Base-by-base conservation (phyloP, 2,797 vertebrate species). In the Nannoperca obscura region DNA sequence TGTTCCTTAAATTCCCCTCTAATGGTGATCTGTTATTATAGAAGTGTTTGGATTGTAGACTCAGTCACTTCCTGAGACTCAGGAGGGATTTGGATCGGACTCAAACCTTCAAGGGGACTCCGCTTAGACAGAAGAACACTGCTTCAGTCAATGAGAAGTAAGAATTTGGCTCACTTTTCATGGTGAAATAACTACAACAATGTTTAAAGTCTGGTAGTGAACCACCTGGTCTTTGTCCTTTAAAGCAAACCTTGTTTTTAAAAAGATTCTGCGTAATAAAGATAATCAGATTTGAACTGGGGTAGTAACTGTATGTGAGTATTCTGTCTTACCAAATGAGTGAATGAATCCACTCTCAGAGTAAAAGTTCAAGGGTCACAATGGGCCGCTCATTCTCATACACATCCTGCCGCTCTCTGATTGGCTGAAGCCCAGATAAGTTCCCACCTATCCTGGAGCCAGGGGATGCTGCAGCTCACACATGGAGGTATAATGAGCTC, bases 401-500 rank as follows among this genome's bases (percentile, higher is more conserved):
- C 64, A 77, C 65, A 85, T 63, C 71, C 74, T 67, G 71, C 79
- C 17, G 66, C 78, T 86, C 75, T 89, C 83, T 89, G 86, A 88
- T 78, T 90, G 87, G 84, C 75, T 83, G 83, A 84, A 82, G 78
- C 84, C 73, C 76, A 71, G 68, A 81, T 85, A 55, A 14, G 17
- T 86, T 84, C 68, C 74, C 78, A 89, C 80, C 74, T 76, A 78
- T 86, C 78, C 77, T 71, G 84, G 85, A 88, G 89, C 82, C 84
- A 69, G 85, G 83, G 83, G 84, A 78, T 62, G 80, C 86, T 90
- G 90, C 82, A 82, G 82, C 90, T 91, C 87, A 86, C 86, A 76
- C 81, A 74, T 83, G 86, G 91, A 93, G 90, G 87, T 88, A 85
- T 84, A 90, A 86, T 78, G 89, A 92, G 81, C 88, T 93, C 86